These are phyloP conservation scores for Phthorimaea operculella DNA, from an alignment of 1,140 invertebrate genomes.

Conservation along the genomic window DNA sequence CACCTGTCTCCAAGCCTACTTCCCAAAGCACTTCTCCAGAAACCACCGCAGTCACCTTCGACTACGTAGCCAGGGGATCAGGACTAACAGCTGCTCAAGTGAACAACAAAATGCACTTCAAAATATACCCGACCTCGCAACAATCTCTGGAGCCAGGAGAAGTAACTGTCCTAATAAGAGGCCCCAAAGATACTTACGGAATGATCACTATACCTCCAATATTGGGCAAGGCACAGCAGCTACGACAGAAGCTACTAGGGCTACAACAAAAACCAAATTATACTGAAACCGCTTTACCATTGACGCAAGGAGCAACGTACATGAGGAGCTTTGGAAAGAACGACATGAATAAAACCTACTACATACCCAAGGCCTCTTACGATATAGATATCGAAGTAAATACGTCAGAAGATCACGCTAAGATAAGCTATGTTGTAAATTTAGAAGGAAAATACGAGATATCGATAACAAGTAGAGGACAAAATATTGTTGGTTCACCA, in stretches of 20 bases:
- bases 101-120: slow-evolving; percentile 62
- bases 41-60: slow-evolving; percentile 51
- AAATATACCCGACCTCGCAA: slow-evolving; percentile 64
- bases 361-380: slow-evolving; percentile 57
- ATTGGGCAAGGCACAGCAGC: slow-evolving; percentile 57
- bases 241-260: slow-evolving; percentile 56
- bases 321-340: slow-evolving; percentile 54
- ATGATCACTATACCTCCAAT: slow-evolving; percentile 52
- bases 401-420: slow-evolving; percentile 41
- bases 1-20: slow-evolving; percentile 45
- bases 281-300: slow-evolving; percentile 50
- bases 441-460: slow-evolving; percentile 60
- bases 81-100: slow-evolving; percentile 67
- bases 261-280: slow-evolving; percentile 40
- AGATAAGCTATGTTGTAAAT: slow-evolving; percentile 53
- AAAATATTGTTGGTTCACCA: slow-evolving; percentile 62
- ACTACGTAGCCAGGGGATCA: slow-evolving; percentile 69
- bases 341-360: slow-evolving; percentile 59
- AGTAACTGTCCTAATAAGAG: slow-evolving; percentile 60
- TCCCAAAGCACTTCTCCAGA: slow-evolving; percentile 41
- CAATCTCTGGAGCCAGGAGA: slow-evolving; percentile 62
- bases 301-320: slow-evolving; percentile 54
- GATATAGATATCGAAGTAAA: slow-evolving; percentile 60
- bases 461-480: slow-evolving; percentile 60
- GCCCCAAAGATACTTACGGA: slow-evolving; percentile 59